Conservation (phyloP, 2,888 invertebrate genomes). For the Epistrophe grossulariae region DNA sequence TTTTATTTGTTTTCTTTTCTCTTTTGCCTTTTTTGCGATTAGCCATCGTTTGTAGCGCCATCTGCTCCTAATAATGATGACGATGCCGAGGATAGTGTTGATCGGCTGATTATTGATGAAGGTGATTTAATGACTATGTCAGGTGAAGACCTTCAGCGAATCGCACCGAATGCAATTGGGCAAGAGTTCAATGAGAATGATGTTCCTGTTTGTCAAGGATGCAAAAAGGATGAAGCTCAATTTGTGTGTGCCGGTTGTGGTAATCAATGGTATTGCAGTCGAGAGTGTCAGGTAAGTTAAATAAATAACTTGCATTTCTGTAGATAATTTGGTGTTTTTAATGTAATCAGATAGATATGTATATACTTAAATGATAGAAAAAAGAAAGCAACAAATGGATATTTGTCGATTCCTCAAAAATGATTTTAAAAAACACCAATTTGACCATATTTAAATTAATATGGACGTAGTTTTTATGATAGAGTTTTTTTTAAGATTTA, state of each 20-base stretch:
- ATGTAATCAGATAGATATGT: too few species aligned
- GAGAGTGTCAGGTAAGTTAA: slow-evolving; percentile 92
- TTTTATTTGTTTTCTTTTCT: slow-evolving; percentile 61
- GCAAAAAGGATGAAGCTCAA: slow-evolving; percentile 91
- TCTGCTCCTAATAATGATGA: slow-evolving; percentile 81
- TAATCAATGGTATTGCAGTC: slow-evolving; percentile 97
- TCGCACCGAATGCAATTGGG: slow-evolving; percentile 81
- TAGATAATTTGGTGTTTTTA: background rate
- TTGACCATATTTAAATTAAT: too few species aligned
- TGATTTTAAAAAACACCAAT: too few species aligned
- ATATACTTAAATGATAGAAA: too few species aligned
- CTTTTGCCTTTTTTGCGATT: slow-evolving; percentile 15
- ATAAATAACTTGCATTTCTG: too few species aligned
- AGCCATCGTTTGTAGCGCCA: slow-evolving; percentile 60
- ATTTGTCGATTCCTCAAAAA: too few species aligned
- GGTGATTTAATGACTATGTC: slow-evolving; percentile 84
- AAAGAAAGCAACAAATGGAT: too few species aligned
- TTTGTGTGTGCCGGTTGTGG: slow-evolving; percentile 96
- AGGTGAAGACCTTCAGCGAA: slow-evolving; percentile 78
- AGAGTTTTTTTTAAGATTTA: background rate
- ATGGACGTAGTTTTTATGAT: background rate
- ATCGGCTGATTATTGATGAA: slow-evolving; percentile 87
- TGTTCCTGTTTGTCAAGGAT: slow-evolving; percentile 92
- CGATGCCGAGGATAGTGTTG: slow-evolving; percentile 87
- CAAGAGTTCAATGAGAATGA: slow-evolving; percentile 84